A percentile compares a stretch with the other conserved stretches of the same genome.
These are phyloP conservation scores for Craniophora ligustri DNA, from an alignment of 2,888 invertebrate species.

Conservation along the genomic window DNA sequence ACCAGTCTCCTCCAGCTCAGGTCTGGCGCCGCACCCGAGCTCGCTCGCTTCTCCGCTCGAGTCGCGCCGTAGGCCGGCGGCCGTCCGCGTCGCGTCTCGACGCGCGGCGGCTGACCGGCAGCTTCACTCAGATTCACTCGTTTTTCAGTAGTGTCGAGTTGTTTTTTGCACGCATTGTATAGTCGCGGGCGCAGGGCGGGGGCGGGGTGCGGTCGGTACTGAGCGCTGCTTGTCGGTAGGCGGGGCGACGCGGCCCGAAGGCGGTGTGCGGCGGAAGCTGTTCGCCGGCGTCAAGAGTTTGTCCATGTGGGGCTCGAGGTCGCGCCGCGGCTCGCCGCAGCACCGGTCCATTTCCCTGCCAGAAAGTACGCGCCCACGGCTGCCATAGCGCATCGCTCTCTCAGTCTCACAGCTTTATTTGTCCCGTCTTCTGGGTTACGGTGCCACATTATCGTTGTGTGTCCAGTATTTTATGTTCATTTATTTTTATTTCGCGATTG, in stretches of 20 bases:
- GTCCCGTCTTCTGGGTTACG: constrained; percentile 82
- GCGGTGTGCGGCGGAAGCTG: constrained; percentile 92
- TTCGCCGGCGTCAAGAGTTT: constrained; percentile 95
- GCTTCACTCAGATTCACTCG: constrained; percentile 83
- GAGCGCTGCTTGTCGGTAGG: constrained; percentile 86
- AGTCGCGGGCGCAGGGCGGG: constrained; percentile 83
- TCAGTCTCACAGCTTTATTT: constrained; percentile 84
- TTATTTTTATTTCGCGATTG: constrained; percentile 79
- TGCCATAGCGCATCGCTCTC: constrained; percentile 82
- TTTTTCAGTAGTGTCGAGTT: constrained; percentile 85
- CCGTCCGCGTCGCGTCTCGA: constrained; percentile 59
- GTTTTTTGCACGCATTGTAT: constrained; percentile 83
- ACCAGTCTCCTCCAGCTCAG: constrained; percentile 92
- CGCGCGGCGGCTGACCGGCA: constrained; percentile 69
- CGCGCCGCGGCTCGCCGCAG: constrained; percentile 91
- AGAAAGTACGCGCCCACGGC: constrained; percentile 92
- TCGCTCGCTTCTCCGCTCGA: constrained; percentile 80
- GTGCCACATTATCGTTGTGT: constrained; percentile 83
- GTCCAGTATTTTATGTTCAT: constrained; percentile 76
- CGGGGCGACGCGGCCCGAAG: constrained; percentile 87
- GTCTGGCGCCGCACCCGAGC: constrained; percentile 86
- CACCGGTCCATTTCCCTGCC: constrained; percentile 95
- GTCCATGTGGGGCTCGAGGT: constrained; percentile 92
- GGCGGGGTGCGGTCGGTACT: constrained; percentile 81
- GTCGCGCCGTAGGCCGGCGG: constrained; percentile 77